Base-by-base conservation (phyloP, 2,797 vertebrate species). In the Hippoglossus hippoglossus region DNA sequence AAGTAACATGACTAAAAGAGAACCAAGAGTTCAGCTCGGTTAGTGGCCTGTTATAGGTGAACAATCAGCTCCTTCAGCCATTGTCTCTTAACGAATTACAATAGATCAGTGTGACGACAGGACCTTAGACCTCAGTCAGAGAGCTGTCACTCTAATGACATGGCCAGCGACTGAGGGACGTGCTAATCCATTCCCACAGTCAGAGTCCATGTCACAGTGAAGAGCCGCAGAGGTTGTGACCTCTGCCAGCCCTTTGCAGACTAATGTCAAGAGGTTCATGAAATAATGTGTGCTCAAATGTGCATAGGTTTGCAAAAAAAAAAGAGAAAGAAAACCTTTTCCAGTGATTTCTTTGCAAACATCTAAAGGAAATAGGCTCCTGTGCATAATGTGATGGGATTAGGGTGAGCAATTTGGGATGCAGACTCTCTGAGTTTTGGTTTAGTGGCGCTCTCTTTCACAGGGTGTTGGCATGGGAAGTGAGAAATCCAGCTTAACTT, bases 171-270 rank as follows among this genome's bases (percentile, higher is more conserved):
- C 63, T 86, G 80, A 87, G 63, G 67, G 75, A 91, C 77, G 57
- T 64, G 84, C 65, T 89, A 89, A 91, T 93, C 87, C 89, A 87
- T 91, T 91, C 88, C 85, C 89, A 90, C 87, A 86, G 76, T 73
- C 73, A 62, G 74, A 79, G 79, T 74, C 78, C 70, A 44, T 79
- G 87, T 87, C 82, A 80, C 82, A 80, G 87, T 77, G 73, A 83
- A 86, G 76, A 84, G 74, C 76, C 83, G 63, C 65, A 76, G 74
- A 72, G 87, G 81, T 80, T 47, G 61, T 52, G 82, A 89, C 87
- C 87, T 82, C 65, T 73, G 70, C 36, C 63, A 28, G 63, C 22
- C 24, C 50, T 80, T 77, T 75, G 71, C 70, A 74, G 80, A 71
- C 56, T 71, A 56, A 70, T 80, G 79, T 81, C 51, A 57, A 62